These are phyloP conservation scores for Bimastos eiseni DNA, from an alignment of 2,888 invertebrate genomes.

Conservation along the genomic window DNA sequence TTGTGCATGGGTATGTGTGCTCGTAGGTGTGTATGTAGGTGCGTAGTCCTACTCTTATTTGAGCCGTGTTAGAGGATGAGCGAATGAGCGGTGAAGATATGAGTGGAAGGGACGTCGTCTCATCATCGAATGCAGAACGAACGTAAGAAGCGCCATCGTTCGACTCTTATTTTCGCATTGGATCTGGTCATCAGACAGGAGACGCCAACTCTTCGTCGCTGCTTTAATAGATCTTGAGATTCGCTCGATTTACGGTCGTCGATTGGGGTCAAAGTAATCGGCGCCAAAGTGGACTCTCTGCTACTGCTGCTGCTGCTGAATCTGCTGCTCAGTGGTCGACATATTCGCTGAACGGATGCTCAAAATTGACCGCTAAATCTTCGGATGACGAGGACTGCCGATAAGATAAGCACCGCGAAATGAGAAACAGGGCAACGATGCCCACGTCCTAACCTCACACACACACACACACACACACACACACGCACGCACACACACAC, in stretches of 20 bases:
- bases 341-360: no score
- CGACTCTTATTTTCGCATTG: neutral
- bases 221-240: neutral
- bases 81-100: neutral
- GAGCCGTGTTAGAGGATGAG: neutral
- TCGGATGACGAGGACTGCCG: neutral
- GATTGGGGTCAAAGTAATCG: neutral
- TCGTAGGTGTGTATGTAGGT: neutral
- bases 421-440: neutral
- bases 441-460: neutral
- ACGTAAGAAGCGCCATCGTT: neutral
- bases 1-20: no score
- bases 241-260: neutral
- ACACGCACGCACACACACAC: no score
- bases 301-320: neutral
- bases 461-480: no score
- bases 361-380: neutral
- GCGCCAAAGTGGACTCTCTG: neutral
- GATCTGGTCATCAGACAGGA: neutral
- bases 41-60: neutral
- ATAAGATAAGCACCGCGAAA: neutral
- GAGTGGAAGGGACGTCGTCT: neutral
- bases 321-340: neutral
- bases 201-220: neutral
- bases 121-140: neutral